Evolutionary conservation across 2,888 invertebrate genomes (phyloP).

Genomic region (Trypoxylon attenuatum): DNA sequence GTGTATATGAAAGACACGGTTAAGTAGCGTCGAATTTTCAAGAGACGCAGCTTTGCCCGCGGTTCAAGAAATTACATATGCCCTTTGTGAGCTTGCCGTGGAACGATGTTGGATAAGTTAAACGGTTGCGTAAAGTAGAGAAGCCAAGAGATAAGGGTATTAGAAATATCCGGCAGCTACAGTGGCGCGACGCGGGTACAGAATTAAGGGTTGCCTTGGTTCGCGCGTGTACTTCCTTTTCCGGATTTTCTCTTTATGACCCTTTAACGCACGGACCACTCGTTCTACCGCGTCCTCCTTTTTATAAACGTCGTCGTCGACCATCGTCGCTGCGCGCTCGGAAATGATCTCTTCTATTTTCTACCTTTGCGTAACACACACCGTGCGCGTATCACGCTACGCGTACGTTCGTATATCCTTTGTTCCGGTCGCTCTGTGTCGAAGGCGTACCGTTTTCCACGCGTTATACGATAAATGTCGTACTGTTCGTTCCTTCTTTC

Average conservation of each 20-base stretch:
- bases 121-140: constrained; percentile 67
- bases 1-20: constrained; percentile 70
- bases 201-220: neutral
- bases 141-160: constrained; percentile 59
- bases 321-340: constrained; percentile 1
- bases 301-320: too few species aligned
- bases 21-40: constrained; percentile 68
- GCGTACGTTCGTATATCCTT: neutral
- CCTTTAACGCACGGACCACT: neutral
- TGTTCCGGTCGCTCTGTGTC: neutral
- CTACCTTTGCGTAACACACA: neutral
- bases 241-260: neutral
- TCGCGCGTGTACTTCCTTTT: neutral
- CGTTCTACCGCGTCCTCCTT: neutral
- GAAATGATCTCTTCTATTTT: constrained; percentile 11
- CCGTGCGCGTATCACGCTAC: constrained; percentile 4
- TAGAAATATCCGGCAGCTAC: constrained; percentile 11
- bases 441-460: neutral
- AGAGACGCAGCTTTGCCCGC: constrained; percentile 67
- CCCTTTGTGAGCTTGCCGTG: constrained; percentile 66
- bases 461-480: too few species aligned
- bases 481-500: constrained; percentile 13
- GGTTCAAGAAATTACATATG: constrained; percentile 68
- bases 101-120: constrained; percentile 65
- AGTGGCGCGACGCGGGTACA: neutral